phyloP scores from a whole-genome alignment of 1,140 invertebrate genomes.

The Penaeus chinensis region DNA sequence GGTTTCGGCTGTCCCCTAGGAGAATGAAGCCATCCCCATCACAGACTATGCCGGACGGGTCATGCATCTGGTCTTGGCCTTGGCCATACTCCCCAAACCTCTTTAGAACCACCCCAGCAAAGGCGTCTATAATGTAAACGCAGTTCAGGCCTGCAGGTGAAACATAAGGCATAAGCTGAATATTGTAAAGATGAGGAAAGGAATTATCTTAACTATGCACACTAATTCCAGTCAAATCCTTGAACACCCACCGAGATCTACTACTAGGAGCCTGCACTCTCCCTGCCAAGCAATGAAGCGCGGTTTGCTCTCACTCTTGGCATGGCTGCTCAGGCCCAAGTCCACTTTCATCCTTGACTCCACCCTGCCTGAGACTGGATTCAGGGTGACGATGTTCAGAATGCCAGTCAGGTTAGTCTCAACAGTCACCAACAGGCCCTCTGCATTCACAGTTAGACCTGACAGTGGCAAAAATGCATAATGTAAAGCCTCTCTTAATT shows the following conservation, averaged over 20 bases:
- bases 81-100: constrained; percentile 30
- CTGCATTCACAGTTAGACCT: constrained; percentile 35
- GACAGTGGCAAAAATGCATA: not conserved
- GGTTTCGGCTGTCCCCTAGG: constrained; percentile 50
- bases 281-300: constrained; percentile 39
- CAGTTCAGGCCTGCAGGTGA: constrained; percentile 1
- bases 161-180: no score
- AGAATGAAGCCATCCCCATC: constrained; percentile 54
- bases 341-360: constrained; percentile 2
- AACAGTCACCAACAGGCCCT: constrained; percentile 29
- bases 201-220: not conserved
- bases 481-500: not conserved
- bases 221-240: constrained; percentile 30
- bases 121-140: not conserved
- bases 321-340: constrained; percentile 8
- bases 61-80: constrained; percentile 9
- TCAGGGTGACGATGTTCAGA: not conserved
- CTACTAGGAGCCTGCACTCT: constrained; percentile 18
- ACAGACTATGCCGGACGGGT: constrained; percentile 47
- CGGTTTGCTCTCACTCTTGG: constrained; percentile 33
- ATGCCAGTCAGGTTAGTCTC: not conserved
- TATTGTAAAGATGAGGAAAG: no score
- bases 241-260: constrained; percentile 40
- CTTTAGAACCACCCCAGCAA: constrained; percentile 17
- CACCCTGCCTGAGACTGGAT: not conserved